Evolutionary conservation across 2,113 vertebrate genomes (phyloP).

Genomic region (Podarcis muralis): DNA sequence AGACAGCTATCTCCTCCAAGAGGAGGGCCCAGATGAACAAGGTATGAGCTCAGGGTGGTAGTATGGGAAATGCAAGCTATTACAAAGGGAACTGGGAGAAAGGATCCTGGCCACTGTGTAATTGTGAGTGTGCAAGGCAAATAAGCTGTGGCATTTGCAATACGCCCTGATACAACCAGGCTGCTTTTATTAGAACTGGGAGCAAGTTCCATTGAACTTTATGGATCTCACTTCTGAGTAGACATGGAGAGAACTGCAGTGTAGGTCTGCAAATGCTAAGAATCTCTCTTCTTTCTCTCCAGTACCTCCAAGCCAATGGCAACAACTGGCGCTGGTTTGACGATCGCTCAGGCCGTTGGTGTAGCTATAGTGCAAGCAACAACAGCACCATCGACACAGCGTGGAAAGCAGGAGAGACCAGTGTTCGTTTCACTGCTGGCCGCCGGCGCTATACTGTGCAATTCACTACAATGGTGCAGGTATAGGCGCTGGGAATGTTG

Average conservation of each 20-base stretch:
- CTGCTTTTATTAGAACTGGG: not conserved
- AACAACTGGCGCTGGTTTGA: constrained; percentile 98
- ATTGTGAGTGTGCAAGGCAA: not conserved
- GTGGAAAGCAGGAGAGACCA: constrained; percentile 92
- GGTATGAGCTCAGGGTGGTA: constrained; percentile 61
- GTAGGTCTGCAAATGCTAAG: not conserved
- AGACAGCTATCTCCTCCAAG: constrained; percentile 92
- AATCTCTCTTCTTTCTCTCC: constrained; percentile 15
- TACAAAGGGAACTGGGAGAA: not conserved
- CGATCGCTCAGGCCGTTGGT: constrained; percentile 94
- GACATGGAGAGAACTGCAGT: not conserved
- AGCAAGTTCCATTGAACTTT: not conserved
- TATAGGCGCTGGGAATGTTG: constrained; percentile 47
- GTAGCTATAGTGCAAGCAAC: constrained; percentile 94
- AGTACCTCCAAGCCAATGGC: constrained; percentile 92
- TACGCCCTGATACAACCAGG: not conserved
- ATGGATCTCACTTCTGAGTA: not conserved
- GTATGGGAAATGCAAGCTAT: not conserved
- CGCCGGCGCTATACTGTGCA: constrained; percentile 92
- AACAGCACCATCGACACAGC: constrained; percentile 94
- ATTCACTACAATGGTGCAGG: constrained; percentile 97
- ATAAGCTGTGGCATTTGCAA: not conserved
- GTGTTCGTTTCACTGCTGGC: constrained; percentile 93
- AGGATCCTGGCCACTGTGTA: not conserved
- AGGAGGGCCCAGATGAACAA: constrained; percentile 94